These are phyloP conservation scores for Callimorpha dominula DNA, from an alignment of 2,888 invertebrate genomes.

Conservation along the genomic window DNA sequence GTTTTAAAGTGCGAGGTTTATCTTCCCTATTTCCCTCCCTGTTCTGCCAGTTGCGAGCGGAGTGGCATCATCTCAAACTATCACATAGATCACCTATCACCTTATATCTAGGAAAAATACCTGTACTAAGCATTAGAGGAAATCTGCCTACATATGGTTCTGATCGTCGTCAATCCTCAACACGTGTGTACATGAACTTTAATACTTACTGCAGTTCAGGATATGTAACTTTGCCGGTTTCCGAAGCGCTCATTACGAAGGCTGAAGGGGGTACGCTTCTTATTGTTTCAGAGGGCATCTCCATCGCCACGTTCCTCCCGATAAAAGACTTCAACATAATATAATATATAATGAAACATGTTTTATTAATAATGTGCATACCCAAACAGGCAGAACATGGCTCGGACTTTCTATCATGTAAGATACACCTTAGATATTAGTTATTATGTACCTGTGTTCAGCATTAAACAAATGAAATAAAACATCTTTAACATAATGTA, in stretches of 20 bases:
- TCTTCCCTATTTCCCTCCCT: no score
- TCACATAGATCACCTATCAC: no score
- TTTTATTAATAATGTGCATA: neutral
- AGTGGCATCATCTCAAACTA: no score
- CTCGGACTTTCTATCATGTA: neutral
- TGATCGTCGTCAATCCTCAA: no score
- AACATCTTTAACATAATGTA: no score
- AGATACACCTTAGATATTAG: neutral
- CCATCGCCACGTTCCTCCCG: neutral
- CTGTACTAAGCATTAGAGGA: no score
- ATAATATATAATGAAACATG: no score
- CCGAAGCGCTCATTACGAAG: neutral
- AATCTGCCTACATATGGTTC: no score
- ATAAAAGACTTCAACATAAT: neutral
- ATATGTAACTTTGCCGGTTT: neutral
- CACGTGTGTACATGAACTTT: neutral
- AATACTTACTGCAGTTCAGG: conserved; percentile 3
- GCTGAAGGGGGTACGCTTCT: neutral
- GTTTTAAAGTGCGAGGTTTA: no score
- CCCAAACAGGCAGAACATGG: neutral
- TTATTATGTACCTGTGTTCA: neutral
- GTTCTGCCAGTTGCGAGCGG: no score
- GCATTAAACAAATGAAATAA: no score
- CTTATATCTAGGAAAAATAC: no score
- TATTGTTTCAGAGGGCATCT: neutral